Conservation (phyloP, 1,140 invertebrate species). For the Calosoma granatense region DNA sequence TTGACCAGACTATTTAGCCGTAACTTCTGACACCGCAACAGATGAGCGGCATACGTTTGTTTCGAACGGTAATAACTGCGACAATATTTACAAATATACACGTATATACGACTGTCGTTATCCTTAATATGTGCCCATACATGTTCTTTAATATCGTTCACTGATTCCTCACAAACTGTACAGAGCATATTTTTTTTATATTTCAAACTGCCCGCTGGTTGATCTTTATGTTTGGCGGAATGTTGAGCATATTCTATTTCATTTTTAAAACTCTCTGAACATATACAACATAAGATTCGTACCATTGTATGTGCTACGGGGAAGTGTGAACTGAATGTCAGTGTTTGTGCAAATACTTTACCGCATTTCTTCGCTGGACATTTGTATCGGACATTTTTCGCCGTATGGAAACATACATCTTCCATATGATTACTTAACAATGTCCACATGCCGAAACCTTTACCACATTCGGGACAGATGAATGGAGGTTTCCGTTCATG, state of each 20-base stretch:
- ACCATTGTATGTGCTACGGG: slow-evolving; percentile 34
- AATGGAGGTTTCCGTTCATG: slow-evolving; percentile 36
- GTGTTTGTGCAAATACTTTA: slow-evolving; percentile 33
- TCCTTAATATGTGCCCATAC: slow-evolving; percentile 21
- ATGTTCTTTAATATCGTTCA: slow-evolving; percentile 18
- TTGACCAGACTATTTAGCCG: neutral
- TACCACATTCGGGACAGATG: slow-evolving; percentile 43
- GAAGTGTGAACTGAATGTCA: slow-evolving; percentile 36
- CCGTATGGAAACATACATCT: slow-evolving; percentile 39
- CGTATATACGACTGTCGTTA: slow-evolving; percentile 21
- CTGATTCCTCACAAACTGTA: slow-evolving; percentile 17
- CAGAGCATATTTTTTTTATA: slow-evolving; percentile 22
- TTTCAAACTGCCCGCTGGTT: slow-evolving; percentile 10
- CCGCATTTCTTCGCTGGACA: slow-evolving; percentile 35
- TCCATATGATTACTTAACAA: slow-evolving; percentile 38
- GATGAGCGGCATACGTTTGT: slow-evolving; percentile 23
- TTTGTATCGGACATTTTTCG: slow-evolving; percentile 34
- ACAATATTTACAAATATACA: slow-evolving; percentile 27
- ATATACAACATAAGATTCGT: slow-evolving; percentile 34
- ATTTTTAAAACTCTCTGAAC: slow-evolving; percentile 32
- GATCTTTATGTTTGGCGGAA: slow-evolving; percentile 12
- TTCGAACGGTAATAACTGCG: slow-evolving; percentile 26
- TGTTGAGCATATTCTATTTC: slow-evolving; percentile 26
- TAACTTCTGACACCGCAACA: slow-evolving; percentile 15
- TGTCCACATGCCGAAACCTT: slow-evolving; percentile 27